Evolutionary conservation across 2,888 invertebrate genomes (phyloP), one percentile per base, ranked within the genome.

Genomic region (Nomada flava): DNA sequence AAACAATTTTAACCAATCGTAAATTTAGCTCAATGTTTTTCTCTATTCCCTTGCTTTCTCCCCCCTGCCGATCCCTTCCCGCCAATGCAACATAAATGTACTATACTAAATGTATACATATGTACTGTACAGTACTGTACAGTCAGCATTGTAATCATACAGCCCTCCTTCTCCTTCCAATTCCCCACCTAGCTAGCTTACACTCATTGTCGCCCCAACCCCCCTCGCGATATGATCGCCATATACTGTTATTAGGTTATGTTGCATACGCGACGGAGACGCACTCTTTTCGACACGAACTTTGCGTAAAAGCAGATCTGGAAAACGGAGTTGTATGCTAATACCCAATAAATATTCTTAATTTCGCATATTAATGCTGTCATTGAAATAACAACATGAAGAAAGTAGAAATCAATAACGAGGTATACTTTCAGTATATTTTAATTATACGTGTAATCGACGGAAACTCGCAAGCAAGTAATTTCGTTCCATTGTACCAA

Each of bases 381-480:
- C 7, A 18, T 0, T 13, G 26, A 2, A 26, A 26, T 23, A 26
- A 23, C 15, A 83, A 74, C 18, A 91, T 89, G 90, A 86, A 84
- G 20, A 89, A 90, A 81, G 74, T 68, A 7, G 90, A 91, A 73
- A 85, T 92, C 60, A 92, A 93, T 63, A 92, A 92, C 60, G 91
- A 93, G 87, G 93, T 92, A 71, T 63, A 89, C 85, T 57, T 29
- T 36, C n/a, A n/a, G 20, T 57, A 9, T 18, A 42, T 15, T 60
- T 59, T 11, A 23, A 42, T n/a, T 36, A 13, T 0, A 2, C 10
- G 10, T 2, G 10, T 18, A 2, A 42, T 52, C 1, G 3, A 3
- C 15, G 13, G 11, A n/a, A 55, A 36, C 18, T 44, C 5, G 7
- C 13, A n/a, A 11, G 29, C 18, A 64, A 29, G 47, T n/a, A 50